phyloP scores from a whole-genome alignment of 1,140 invertebrate genomes.

The Belonocnema kinseyi region DNA sequence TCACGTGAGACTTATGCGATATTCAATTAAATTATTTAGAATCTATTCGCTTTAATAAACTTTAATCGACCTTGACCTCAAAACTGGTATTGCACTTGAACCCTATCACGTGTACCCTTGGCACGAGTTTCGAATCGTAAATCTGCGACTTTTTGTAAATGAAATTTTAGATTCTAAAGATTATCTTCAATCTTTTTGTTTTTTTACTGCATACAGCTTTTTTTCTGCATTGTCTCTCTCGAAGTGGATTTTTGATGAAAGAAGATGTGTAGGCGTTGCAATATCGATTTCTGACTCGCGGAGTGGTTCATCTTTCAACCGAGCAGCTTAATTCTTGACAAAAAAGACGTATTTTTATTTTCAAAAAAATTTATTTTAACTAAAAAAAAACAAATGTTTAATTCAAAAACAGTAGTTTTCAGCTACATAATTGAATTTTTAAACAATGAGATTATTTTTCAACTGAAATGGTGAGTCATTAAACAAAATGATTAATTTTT shows the following conservation, averaged over 20 bases:
- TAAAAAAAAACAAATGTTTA: too few species aligned
- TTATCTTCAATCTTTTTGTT: neutral
- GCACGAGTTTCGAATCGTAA: neutral
- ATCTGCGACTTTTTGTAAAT: neutral
- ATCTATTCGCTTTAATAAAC: neutral
- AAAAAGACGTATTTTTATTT: too few species aligned
- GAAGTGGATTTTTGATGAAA: neutral
- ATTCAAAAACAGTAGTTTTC: too few species aligned
- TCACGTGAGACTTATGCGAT: neutral
- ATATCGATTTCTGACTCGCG: neutral
- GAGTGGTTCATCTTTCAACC: neutral
- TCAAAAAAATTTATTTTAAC: too few species aligned
- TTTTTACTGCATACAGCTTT: neutral
- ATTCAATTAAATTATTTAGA: neutral
- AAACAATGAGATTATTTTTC: too few species aligned
- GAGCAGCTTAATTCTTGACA: too few species aligned
- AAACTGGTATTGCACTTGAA: conserved; percentile 11
- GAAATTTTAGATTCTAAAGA: too few species aligned
- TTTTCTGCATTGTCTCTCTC: neutral
- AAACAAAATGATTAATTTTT: too few species aligned
- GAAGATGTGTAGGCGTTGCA: neutral
- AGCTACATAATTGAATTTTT: too few species aligned
- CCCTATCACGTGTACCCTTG: neutral
- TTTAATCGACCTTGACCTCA: neutral
- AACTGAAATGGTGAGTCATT: too few species aligned